phyloP scores from a whole-genome alignment of 2,888 invertebrate species.

The Emmelina monodactyla region DNA sequence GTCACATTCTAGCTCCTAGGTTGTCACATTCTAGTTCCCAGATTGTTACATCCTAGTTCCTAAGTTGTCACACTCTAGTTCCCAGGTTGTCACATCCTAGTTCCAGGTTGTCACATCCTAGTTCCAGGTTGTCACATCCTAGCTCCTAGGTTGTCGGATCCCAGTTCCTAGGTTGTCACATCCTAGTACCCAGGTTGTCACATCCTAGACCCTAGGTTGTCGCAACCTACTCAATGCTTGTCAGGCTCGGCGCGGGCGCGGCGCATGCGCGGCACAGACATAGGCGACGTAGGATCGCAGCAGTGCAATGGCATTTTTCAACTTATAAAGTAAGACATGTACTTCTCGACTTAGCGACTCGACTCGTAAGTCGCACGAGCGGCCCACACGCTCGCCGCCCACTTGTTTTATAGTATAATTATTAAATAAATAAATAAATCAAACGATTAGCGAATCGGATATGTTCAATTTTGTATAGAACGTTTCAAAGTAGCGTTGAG shows the following conservation, averaged over 20 bases:
- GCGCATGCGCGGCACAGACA: constrained; percentile 22
- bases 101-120: too few species aligned
- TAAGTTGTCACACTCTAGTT: too few species aligned
- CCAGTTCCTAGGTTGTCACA: too few species aligned
- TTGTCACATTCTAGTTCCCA: too few species aligned
- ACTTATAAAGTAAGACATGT: constrained; percentile 59
- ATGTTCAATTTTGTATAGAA: constrained; percentile 66
- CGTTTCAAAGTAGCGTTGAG: constrained; percentile 61
- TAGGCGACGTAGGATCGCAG: constrained; percentile 60
- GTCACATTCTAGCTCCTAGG: too few species aligned
- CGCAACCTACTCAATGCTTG: too few species aligned
- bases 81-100: too few species aligned
- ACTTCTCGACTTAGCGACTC: constrained; percentile 50
- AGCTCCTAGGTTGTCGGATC: too few species aligned
- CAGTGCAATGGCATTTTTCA: constrained; percentile 60
- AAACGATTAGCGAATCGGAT: constrained; percentile 59
- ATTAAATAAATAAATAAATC: constrained; percentile 26
- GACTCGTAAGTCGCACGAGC: constrained; percentile 33
- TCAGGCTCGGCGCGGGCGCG: constrained; percentile 5
- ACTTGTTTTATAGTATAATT: constrained; percentile 44
- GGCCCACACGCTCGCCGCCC: constrained; percentile 44
- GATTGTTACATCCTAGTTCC: too few species aligned
- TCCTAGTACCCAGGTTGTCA: too few species aligned
- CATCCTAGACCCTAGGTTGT: too few species aligned
- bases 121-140: too few species aligned